Percentiles rank a stretch among this genome's conserved stretches.
phyloP scores from a whole-genome alignment of 1,140 invertebrate species.

The Drosophila littoralis region DNA sequence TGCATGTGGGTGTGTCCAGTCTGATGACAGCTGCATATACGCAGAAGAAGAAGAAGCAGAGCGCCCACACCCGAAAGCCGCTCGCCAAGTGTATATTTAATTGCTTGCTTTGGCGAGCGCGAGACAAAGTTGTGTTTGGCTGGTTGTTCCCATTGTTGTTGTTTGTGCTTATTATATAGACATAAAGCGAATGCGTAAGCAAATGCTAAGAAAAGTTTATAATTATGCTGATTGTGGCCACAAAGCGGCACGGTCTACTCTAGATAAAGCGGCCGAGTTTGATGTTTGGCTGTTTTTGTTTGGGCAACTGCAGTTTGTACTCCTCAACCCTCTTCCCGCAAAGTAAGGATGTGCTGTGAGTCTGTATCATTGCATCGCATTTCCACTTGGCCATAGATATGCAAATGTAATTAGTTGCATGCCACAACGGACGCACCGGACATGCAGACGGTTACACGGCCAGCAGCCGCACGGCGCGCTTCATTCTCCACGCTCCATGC shows the following conservation, averaged over 20 bases:
- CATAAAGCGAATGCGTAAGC: constrained; percentile 65
- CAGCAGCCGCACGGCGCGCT: constrained; percentile 57
- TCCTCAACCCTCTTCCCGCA: neutral
- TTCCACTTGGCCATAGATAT: constrained; percentile 72
- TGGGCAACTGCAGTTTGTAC: constrained; percentile 1
- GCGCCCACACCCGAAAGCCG: neutral
- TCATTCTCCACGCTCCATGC: constrained; percentile 25
- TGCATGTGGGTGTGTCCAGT: constrained; percentile 66
- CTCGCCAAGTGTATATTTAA: constrained; percentile 70
- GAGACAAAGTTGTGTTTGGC: constrained; percentile 46
- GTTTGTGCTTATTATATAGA: constrained; percentile 45
- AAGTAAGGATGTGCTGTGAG: neutral
- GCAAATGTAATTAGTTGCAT: constrained; percentile 82
- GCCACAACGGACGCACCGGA: constrained; percentile 52
- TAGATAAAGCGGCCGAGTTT: constrained; percentile 30
- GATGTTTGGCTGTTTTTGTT: constrained; percentile 31
- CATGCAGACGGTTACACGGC: constrained; percentile 44
- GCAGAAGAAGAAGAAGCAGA: constrained; percentile 8
- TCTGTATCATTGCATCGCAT: constrained; percentile 48
- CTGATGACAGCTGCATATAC: constrained; percentile 24
- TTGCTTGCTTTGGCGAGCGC: constrained; percentile 49
- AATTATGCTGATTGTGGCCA: constrained; percentile 76
- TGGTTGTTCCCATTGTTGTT: constrained; percentile 9
- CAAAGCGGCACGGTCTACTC: constrained; percentile 30
- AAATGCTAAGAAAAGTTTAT: constrained; percentile 63